phyloP scores from a whole-genome alignment of 2,113 vertebrate genomes.

The Bucco capensis region DNA sequence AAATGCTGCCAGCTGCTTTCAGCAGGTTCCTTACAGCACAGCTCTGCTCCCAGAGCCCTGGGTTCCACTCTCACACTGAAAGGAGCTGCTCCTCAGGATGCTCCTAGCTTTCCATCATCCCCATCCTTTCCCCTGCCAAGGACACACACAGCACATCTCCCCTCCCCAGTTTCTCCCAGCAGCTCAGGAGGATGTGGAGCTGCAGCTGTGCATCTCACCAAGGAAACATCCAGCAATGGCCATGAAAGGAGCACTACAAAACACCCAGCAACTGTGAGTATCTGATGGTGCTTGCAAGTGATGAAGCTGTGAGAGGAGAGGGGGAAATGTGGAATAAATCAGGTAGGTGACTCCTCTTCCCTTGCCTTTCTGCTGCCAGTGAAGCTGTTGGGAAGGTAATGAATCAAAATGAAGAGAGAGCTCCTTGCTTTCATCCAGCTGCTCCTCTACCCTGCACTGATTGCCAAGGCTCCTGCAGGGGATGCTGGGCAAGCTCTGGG shows the following conservation, averaged over 20 bases:
- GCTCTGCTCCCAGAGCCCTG: neutral
- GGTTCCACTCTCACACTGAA: neutral
- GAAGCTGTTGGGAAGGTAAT: neutral
- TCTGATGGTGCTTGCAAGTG: too few species aligned
- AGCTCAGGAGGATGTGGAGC: neutral
- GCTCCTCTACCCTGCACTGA: neutral
- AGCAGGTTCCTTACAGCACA: too few species aligned
- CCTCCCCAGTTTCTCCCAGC: too few species aligned
- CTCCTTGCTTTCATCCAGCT: neutral
- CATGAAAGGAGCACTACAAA: neutral
- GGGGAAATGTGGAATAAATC: neutral
- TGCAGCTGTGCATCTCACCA: neutral
- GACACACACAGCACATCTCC: too few species aligned
- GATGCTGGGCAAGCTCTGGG: too few species aligned
- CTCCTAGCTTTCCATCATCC: neutral
- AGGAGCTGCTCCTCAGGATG: neutral
- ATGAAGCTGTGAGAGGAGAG: neutral
- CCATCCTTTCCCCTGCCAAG: neutral
- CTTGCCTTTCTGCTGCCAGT: neutral
- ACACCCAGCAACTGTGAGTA: neutral
- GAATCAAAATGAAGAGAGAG: constrained; percentile 1
- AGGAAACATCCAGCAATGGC: neutral
- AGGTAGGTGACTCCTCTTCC: neutral
- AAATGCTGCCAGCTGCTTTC: neutral
- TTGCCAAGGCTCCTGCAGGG: too few species aligned